phyloP scores from a whole-genome alignment of 2,797 vertebrate species.

The Sebastes wilsoni region DNA sequence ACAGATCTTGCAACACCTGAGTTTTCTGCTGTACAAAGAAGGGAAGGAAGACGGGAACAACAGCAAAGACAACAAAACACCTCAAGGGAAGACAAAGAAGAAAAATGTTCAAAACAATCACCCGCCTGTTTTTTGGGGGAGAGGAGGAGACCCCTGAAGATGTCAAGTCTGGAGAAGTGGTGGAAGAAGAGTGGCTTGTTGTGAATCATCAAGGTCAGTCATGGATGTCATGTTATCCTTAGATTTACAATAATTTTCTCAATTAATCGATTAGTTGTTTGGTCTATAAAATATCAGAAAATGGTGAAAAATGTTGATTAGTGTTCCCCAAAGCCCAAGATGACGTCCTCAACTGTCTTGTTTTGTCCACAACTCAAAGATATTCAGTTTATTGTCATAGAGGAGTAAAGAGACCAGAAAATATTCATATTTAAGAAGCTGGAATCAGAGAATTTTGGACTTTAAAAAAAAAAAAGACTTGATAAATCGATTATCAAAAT shows the following conservation, averaged over 20 bases:
- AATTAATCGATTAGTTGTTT: no score
- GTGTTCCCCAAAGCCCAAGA: no score
- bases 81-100: not conserved
- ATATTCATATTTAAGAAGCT: no score
- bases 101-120: slow-evolving; percentile 90
- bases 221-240: not conserved
- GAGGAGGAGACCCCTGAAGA: slow-evolving; percentile 71
- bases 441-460: no score
- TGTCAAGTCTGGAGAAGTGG: slow-evolving; percentile 78
- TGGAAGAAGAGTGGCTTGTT: slow-evolving; percentile 93
- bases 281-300: no score
- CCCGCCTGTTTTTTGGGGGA: slow-evolving; percentile 89
- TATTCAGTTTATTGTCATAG: no score
- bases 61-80: not conserved
- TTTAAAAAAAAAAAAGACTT: no score
- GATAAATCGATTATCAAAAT: no score
- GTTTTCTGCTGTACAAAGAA: slow-evolving; percentile 24
- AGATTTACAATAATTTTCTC: not conserved
- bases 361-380: no score
- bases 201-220: slow-evolving; percentile 89
- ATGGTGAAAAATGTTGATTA: no score
- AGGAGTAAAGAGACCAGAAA: no score
- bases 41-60: not conserved
- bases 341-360: no score
- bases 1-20: slow-evolving; percentile 1